These are phyloP conservation scores for Corynorhinus townsendii DNA, from an alignment of 2,113 vertebrate genomes.

Conservation along the genomic window DNA sequence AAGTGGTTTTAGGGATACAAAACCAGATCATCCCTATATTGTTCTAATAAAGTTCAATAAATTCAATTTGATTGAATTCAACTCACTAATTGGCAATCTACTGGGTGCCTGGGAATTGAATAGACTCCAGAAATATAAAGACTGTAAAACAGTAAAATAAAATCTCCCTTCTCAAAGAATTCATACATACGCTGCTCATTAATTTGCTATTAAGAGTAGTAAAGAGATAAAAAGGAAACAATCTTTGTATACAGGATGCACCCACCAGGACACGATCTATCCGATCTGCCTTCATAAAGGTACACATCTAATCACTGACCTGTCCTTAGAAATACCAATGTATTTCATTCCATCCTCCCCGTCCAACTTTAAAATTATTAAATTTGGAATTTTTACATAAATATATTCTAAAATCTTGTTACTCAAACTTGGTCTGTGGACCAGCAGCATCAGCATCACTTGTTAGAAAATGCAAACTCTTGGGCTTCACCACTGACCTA, in stretches of 20 bases:
- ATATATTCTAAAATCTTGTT: not conserved
- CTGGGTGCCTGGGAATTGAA: not conserved
- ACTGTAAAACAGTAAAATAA: not conserved
- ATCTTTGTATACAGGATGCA: not conserved
- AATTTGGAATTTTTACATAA: not conserved
- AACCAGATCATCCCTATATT: not conserved
- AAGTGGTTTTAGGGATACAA: constrained; percentile 21
- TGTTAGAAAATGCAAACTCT: constrained; percentile 4
- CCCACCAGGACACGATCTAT: not conserved
- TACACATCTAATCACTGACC: not conserved
- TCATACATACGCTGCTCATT: not conserved
- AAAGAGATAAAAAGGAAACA: not conserved
- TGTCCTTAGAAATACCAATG: not conserved
- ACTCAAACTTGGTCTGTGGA: not conserved
- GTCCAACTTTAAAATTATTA: not conserved
- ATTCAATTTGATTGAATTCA: constrained; percentile 16
- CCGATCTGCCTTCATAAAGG: not conserved
- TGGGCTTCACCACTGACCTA: not conserved
- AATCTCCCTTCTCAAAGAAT: not conserved
- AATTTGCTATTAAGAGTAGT: not conserved
- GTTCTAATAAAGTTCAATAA: constrained; percentile 30
- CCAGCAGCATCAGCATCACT: not conserved
- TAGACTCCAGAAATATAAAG: not conserved
- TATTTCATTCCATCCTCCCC: not conserved
- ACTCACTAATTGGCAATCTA: not conserved